Percentiles rank a stretch among this genome's conserved stretches.
These are phyloP conservation scores for Dromaius novaehollandiae DNA, from an alignment of 2,113 vertebrate species.

Conservation along the genomic window DNA sequence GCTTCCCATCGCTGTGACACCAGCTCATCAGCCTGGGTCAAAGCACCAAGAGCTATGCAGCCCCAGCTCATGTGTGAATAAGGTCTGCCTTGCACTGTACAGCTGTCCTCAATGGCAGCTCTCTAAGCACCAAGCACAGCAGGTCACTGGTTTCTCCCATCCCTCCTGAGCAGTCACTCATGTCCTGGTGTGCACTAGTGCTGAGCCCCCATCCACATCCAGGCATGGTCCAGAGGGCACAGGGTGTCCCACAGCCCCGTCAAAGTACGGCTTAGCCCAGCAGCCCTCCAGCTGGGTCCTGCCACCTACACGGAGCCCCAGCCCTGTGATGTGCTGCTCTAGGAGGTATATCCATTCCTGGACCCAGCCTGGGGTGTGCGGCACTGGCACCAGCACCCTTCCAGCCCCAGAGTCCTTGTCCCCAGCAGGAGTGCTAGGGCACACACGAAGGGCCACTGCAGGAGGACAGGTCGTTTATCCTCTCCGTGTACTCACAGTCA, in stretches of 20 bases:
- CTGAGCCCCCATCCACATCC: not conserved
- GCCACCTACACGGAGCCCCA: not conserved
- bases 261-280: not conserved
- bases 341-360: not conserved
- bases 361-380: not conserved
- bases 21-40: not conserved
- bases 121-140: not conserved
- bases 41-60: not conserved
- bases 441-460: accelerated
- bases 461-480: not conserved
- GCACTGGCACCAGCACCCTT: not conserved
- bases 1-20: accelerated
- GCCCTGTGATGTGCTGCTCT: not conserved
- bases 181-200: too few species aligned
- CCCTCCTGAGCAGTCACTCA: too few species aligned
- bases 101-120: not conserved
- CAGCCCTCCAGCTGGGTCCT: not conserved
- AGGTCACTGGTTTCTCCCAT: not conserved
- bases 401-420: not conserved
- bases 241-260: not conserved
- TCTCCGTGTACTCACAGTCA: not conserved
- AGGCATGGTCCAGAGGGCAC: not conserved
- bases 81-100: accelerated
- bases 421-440: not conserved
- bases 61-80: not conserved